Base-by-base conservation (phyloP, 1,140 invertebrate genomes). In the Venustaconcha ellipsiformis region DNA sequence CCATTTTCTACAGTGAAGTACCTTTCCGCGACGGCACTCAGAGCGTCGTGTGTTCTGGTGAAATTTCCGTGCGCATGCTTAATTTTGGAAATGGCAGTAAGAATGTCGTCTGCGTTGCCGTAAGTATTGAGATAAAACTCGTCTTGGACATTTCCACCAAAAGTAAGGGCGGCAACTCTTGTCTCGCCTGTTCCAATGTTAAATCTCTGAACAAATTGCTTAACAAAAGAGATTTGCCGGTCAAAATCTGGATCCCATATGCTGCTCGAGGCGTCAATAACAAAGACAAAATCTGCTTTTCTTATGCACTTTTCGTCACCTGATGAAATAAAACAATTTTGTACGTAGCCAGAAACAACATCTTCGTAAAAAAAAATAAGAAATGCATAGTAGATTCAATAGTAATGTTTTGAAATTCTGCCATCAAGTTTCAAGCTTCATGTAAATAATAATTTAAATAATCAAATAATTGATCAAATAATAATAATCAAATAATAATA, bases 261-360 rank as follows among this genome's bases (percentile, higher is more conserved):
- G 62, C 82, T 84, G 18, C 76, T 76, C 0, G 84, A 85, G 13
- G 80, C 68, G 67, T 85, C 84, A 30, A 85, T 79, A 18, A 84
- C 63, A 67, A 85, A 84, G 8, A 82, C 79, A 48, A 85, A 67
- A 65, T 84, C 84, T 1, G 78, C 78, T 23, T 72, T 64, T 57
- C 57, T 71, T 6, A 63, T 62, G 59, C 78, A 80, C 37, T 8
- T 8, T 37, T 5, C 3, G 8, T 37, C 37, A 37, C 37, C 37
- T 37, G 8, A 5, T 37, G 37, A 37, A 37, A 37, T 37, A 37
- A 37, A 37, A 8, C 37, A 5, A 37, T 37, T 37, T 37, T 37
- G 8, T 2, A 37, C 8, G 37, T 37, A 37, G 37, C 37, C 6
- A 37, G 8, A 4, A 37, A 37, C 37, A 37, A 37, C 37, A 37